phyloP scores from a whole-genome alignment of 2,113 vertebrate genomes.

The Myodes glareolus region DNA sequence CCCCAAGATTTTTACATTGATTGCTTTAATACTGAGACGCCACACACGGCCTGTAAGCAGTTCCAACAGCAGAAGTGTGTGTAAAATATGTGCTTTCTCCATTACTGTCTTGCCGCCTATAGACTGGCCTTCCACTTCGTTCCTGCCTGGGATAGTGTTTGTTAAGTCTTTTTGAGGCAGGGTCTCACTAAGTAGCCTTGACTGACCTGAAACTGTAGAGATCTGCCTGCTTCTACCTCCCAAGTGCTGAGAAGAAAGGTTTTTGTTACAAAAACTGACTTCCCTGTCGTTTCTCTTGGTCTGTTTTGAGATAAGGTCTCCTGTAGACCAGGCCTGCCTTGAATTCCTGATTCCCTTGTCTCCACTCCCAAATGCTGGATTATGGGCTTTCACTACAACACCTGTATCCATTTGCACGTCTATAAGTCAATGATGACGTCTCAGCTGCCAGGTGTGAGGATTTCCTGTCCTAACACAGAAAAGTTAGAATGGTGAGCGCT shows the following conservation, averaged over 20 bases:
- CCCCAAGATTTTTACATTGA: neutral
- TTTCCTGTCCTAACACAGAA: neutral
- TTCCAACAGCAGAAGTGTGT: neutral
- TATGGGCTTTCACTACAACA: neutral
- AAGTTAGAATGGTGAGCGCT: neutral
- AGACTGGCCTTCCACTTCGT: neutral
- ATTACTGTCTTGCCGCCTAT: neutral
- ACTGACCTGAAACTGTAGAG: neutral
- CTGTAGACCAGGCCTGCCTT: neutral
- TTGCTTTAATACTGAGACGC: neutral
- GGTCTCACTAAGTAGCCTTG: neutral
- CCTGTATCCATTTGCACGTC: neutral
- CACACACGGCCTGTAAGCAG: neutral
- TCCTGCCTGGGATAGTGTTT: neutral
- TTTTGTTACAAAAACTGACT: too few relatives aligned
- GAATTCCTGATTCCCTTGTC: too few relatives aligned
- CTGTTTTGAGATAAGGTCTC: neutral
- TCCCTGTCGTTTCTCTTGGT: neutral
- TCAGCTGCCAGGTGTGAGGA: neutral
- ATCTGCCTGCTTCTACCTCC: neutral
- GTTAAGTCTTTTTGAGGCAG: neutral
- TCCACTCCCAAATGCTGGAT: neutral
- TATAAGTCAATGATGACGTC: neutral
- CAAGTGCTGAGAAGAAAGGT: neutral
- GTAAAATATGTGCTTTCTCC: neutral